Evolutionary conservation across 2,888 invertebrate species (phyloP), one percentile per base, ranked within the genome.

Genomic region (Toxonevra muliebris): DNA sequence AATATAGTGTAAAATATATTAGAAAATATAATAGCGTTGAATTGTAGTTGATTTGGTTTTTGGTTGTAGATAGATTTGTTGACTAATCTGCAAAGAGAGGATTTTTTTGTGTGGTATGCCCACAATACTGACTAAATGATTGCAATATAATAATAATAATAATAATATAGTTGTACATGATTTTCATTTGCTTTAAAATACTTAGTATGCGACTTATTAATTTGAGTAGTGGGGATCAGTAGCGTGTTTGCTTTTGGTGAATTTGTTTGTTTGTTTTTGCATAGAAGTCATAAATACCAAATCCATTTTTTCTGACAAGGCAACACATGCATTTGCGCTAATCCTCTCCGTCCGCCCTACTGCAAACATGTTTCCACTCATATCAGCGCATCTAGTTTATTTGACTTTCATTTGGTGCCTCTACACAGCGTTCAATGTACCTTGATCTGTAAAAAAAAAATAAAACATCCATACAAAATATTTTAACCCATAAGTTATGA

Each of bases 41-140:
- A 73, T 80, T 80, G 79, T 77, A 78, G 81, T 79, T 82, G 81
- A 79, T 78, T 80, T 80, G 79, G 77, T 79, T 75, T 30, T 30
- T 79, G 66, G 54, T 71, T 75, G 30, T 76, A 73, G 69, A 68
- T 75, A 74, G 74, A 75, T 71, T 77, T 75, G 68, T 55, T 69
- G 69, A 48, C 70, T 72, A 17, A 69, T 71, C 80, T 81, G 80
- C 58, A 81, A 81, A 70, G 76, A 82, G 74, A 81, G 75, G 80
- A 76, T 62, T 55, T 30, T 58, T 65, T 58, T 59, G 58, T 57
- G 50, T 65, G 65, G 65, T 52, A 42, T 42, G 59, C 52, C 55
- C 48, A 48, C 48, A 15, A 48, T 7, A 48, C 15, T 48, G 48
- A 48, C 48, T 5, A 48, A 48, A 8, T n/a, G 8, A 48, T 15